These are phyloP conservation scores for Bombus turneri DNA, from an alignment of 1,140 invertebrate species.

Conservation along the genomic window DNA sequence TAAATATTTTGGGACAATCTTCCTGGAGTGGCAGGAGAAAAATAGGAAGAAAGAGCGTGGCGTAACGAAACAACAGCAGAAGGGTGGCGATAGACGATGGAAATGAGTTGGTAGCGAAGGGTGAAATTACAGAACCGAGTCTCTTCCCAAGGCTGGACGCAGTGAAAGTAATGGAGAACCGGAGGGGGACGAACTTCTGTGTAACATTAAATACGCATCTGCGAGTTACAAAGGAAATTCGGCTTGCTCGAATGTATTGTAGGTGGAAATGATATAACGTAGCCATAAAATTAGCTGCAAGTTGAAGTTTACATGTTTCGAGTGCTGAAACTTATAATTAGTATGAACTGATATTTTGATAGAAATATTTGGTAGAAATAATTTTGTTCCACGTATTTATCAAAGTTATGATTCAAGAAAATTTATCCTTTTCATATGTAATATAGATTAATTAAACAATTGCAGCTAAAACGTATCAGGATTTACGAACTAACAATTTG, in stretches of 20 bases:
- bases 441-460: no score
- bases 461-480: no score
- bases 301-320: slow-evolving; percentile 28
- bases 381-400: background rate
- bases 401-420: no score
- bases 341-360: no score
- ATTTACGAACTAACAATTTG: no score
- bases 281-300: background rate
- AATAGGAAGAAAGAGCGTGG: slow-evolving; percentile 6
- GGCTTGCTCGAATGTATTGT: background rate
- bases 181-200: background rate
- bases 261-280: background rate
- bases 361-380: no score
- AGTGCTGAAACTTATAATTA: background rate
- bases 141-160: background rate
- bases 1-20: slow-evolving; percentile 70
- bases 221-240: background rate
- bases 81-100: background rate
- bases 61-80: background rate
- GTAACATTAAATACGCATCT: background rate
- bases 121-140: slow-evolving; percentile 6
- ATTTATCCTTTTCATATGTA: no score
- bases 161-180: background rate
- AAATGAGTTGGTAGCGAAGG: background rate
- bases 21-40: background rate